Evolutionary conservation across 2,888 invertebrate genomes (phyloP).

Genomic region (Thecophora atra): DNA sequence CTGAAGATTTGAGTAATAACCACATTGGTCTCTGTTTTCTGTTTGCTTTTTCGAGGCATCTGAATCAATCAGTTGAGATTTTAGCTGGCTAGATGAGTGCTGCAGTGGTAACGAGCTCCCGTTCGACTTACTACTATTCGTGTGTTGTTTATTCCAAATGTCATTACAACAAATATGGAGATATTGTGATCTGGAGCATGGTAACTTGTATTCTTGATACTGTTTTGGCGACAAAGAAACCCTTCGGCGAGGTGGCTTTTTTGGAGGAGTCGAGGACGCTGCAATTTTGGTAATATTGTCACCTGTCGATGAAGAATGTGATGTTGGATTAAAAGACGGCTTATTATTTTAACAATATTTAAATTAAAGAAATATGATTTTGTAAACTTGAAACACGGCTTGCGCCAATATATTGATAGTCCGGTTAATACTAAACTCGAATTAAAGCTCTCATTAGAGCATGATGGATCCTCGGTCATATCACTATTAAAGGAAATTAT

Average conservation of each 20-base stretch:
- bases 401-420: too few species aligned
- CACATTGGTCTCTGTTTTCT: neutral
- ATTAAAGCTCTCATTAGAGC: constrained; percentile 63
- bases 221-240: constrained; percentile 87
- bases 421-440: constrained; percentile 60
- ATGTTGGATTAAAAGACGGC: neutral
- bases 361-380: constrained; percentile 46
- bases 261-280: constrained; percentile 86
- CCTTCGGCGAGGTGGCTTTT: constrained; percentile 86
- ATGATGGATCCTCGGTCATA: constrained; percentile 61
- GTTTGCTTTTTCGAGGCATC: neutral
- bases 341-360: constrained; percentile 18
- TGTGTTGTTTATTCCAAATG: constrained; percentile 36
- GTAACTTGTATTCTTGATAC: constrained; percentile 55
- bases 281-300: constrained; percentile 39
- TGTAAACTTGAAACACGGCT: constrained; percentile 59
- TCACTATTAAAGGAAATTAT: constrained; percentile 50
- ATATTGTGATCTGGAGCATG: constrained; percentile 47
- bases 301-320: constrained; percentile 42
- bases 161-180: constrained; percentile 45
- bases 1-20: neutral
- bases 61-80: neutral
- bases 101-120: constrained; percentile 46
- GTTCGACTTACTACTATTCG: constrained; percentile 46
- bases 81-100: neutral